Base-by-base conservation (phyloP, 2,113 vertebrate genomes). In the Etia nguti region DNA sequence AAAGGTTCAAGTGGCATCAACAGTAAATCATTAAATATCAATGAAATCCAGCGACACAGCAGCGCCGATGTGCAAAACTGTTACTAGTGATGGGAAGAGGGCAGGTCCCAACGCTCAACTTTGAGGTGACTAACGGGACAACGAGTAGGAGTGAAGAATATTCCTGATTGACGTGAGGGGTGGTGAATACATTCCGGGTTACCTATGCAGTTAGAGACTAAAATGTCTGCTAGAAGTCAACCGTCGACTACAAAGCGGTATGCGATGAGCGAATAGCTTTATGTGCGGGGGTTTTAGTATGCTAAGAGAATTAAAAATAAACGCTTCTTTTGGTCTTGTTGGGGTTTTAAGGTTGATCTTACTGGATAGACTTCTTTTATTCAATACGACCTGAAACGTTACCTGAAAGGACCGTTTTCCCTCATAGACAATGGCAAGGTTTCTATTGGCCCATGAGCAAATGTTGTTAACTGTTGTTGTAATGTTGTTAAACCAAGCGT, bases 221-320 rank as follows among this genome's bases (percentile, higher is more conserved):
- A 65, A 65, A 12, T 8, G 60, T n/a, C 60, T 65, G 60, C 60
- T 65, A 65, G 31, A 5, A 65, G 60, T 18, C 60, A 65, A 38
- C 36, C 36, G 10, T 38, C 36, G n/a, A 31, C 60, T 38, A 65
- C 2, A 65, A 70, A 43, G n/a, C 0, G 0, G 41, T 0, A 2
- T 43, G 38, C 0, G 2, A 10, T 46, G 8, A 73, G 41, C 3
- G 8, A 52, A 50, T 50, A 16, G 12, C 5, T 26, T 46, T 46
- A 22, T 46, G 13, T 70, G 0, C 0, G 0, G 12, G 0, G 11
- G 1, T 65, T 65, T 65, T 65, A 1, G 60, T 65, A 36, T 0
- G 31, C 18, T 0, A 65, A 73, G 38, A 46, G 41, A 46, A 46
- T 73, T 46, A 6, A 26, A 46, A 73, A 18, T 73, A 2, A 73